Percentiles rank a stretch among this genome's conserved stretches.
Conservation (phyloP, 1,140 invertebrate species). For the Portunus trituberculatus region DNA sequence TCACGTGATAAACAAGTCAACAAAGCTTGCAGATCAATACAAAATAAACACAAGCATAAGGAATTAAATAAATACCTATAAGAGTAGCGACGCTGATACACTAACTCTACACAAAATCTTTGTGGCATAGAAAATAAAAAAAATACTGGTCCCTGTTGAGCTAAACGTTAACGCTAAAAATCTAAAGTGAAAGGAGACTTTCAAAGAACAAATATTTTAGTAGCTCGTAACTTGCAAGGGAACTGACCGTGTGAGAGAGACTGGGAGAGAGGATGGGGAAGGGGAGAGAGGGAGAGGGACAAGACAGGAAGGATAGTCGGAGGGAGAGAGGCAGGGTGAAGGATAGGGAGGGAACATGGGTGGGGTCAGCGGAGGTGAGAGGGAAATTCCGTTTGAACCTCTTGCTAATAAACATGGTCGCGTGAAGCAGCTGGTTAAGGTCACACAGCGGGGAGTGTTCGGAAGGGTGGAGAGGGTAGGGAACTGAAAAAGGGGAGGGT, state of each 20-base stretch:
- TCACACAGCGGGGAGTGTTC: background rate
- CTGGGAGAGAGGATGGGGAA: background rate
- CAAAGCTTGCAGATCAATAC: background rate
- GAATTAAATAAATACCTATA: background rate
- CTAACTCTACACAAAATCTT: conserved; percentile 3
- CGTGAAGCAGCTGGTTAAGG: conserved; percentile 29
- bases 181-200: background rate
- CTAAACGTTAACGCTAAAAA: background rate
- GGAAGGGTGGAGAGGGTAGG: background rate
- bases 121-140: background rate
- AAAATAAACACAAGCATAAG: background rate
- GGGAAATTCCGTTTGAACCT: conserved; percentile 30
- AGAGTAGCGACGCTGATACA: background rate
- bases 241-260: background rate
- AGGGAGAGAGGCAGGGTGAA: background rate
- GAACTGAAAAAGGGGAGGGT: background rate
- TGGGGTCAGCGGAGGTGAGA: background rate
- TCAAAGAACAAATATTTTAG: background rate
- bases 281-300: background rate
- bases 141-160: background rate
- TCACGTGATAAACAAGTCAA: background rate
- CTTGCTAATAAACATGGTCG: conserved; percentile 11
- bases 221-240: background rate
- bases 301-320: background rate
- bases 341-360: background rate